phyloP scores from a whole-genome alignment of 2,888 invertebrate species.

The Watsonalla binaria region DNA sequence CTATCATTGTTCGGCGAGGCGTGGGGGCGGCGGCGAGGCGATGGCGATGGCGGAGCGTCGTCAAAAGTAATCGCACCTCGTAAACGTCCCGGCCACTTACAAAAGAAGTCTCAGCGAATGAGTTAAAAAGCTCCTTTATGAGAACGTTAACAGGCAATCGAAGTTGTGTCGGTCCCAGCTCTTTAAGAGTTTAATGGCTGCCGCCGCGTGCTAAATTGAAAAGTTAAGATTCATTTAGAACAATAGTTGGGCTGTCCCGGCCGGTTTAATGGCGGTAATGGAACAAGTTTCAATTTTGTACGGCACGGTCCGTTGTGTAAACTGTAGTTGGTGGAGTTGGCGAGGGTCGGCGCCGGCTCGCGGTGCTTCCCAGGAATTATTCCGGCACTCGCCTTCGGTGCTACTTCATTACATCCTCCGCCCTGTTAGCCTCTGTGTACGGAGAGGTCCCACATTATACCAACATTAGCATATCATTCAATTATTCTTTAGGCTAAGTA shows the following conservation, averaged over 20 bases:
- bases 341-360: too few relatives aligned
- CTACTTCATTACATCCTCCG: too few relatives aligned
- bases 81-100: conserved; percentile 1
- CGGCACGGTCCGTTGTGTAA: conserved; percentile 13
- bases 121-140: conserved; percentile 26
- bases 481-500: too few relatives aligned
- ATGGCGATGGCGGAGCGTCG: not conserved
- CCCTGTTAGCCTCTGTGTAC: too few relatives aligned
- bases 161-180: conserved; percentile 22
- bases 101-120: conserved; percentile 8
- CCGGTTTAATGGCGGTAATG: not conserved
- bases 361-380: conserved; percentile 1
- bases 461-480: too few relatives aligned
- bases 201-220: conserved; percentile 25
- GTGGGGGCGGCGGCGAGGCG: too few relatives aligned
- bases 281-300: conserved; percentile 14
- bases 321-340: conserved; percentile 12
- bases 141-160: conserved; percentile 33
- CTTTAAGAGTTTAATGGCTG: conserved; percentile 22
- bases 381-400: not conserved
- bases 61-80: not conserved
- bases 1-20: too few relatives aligned
- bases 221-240: conserved; percentile 33
- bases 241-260: conserved; percentile 17
- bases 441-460: too few relatives aligned